Conservation (phyloP, 2,888 invertebrate species). For the Labia minor region DNA sequence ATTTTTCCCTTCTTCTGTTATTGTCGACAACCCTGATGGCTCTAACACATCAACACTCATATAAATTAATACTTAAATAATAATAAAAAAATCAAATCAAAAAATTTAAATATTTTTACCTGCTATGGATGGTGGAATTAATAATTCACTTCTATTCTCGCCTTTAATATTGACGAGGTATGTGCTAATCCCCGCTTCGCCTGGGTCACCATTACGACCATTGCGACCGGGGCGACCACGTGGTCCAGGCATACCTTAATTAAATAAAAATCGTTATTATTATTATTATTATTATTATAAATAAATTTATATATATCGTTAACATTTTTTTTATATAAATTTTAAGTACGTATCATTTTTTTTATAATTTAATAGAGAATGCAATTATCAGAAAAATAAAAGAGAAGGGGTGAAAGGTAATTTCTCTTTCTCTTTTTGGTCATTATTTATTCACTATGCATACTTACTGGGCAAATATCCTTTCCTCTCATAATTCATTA, state of each 20-base stretch:
- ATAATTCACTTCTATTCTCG: constrained; percentile 48
- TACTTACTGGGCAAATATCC: too few species aligned
- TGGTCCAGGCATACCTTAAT: constrained; percentile 36
- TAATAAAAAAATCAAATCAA: background rate
- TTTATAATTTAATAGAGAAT: too few species aligned
- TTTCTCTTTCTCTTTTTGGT: too few species aligned
- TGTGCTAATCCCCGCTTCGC: constrained; percentile 70
- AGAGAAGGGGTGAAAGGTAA: too few species aligned
- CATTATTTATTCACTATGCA: too few species aligned
- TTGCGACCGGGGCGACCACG: constrained; percentile 50
- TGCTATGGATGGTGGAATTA: constrained; percentile 78
- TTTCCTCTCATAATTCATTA: too few species aligned
- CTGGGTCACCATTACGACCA: constrained; percentile 61
- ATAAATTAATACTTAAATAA: background rate
- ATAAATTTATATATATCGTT: background rate
- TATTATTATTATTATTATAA: background rate
- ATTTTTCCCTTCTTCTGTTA: constrained; percentile 69
- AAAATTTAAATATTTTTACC: constrained; percentile 37
- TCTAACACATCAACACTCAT: constrained; percentile 14
- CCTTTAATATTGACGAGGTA: constrained; percentile 55
- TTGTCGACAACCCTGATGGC: constrained; percentile 43
- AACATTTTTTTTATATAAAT: background rate
- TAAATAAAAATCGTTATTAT: background rate
- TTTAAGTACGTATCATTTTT: too few species aligned
- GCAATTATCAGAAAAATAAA: background rate